phyloP scores from a whole-genome alignment of 2,797 vertebrate species.

The Lacerta bilineata region DNA sequence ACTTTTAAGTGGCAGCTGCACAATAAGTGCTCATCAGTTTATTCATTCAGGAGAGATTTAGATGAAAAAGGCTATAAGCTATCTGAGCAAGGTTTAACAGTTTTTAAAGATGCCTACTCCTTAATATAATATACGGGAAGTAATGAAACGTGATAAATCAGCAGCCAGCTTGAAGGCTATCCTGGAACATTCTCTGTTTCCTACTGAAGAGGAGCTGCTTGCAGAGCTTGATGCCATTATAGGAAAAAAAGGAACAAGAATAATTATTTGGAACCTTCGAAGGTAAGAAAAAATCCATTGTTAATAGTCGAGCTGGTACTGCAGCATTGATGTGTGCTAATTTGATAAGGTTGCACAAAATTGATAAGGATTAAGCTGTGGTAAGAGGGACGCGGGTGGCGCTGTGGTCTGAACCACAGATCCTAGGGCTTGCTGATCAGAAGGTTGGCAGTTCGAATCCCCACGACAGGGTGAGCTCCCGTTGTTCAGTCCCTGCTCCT shows the following conservation, averaged over 20 bases:
- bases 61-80: neutral
- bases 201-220: constrained; percentile 82
- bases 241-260: constrained; percentile 85
- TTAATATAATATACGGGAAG: constrained; percentile 80
- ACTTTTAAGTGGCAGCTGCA: neutral
- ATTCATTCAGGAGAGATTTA: neutral
- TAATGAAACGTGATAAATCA: constrained; percentile 78
- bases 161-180: constrained; percentile 88
- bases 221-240: constrained; percentile 86
- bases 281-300: constrained; percentile 77
- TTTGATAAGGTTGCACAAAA: neutral
- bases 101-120: constrained; percentile 52
- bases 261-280: constrained; percentile 96
- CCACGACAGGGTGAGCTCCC: no score
- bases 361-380: neutral
- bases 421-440: no score
- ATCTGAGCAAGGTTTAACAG: constrained; percentile 7
- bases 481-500: no score
- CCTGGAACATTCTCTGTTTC: constrained; percentile 86
- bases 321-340: neutral
- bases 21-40: neutral
- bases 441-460: no score
- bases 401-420: no score
- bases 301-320: neutral
- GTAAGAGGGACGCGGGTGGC: no score